A percentile compares a stretch with the other conserved stretches of the same genome.
Evolutionary conservation across 2,113 vertebrate species (phyloP).

Genomic region (Dolichotis patagonum): DNA sequence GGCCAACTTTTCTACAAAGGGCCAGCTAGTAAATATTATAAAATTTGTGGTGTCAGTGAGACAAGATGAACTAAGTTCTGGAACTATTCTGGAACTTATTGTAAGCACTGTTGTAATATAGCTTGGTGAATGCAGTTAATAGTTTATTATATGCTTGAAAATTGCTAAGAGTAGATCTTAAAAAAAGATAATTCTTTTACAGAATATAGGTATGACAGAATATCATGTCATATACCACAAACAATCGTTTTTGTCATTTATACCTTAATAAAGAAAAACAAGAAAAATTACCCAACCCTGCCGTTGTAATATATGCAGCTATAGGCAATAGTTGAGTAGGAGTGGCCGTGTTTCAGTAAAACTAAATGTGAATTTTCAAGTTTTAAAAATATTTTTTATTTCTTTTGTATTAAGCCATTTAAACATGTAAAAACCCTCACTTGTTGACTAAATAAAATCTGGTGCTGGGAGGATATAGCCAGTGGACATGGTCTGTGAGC

Average conservation of each 20-base stretch:
- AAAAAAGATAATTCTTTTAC: not conserved
- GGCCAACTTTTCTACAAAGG: not conserved
- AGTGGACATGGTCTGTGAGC: not conserved
- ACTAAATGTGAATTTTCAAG: constrained; percentile 18
- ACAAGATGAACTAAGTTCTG: not conserved
- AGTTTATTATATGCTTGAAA: not conserved
- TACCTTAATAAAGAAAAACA: not conserved
- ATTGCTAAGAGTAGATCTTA: not conserved
- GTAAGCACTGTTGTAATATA: not conserved
- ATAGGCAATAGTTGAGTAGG: not conserved
- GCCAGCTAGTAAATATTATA: not conserved
- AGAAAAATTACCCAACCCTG: not conserved
- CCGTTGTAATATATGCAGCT: not conserved
- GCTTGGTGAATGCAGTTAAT: not conserved
- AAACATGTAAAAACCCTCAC: not conserved
- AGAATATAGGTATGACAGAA: not conserved
- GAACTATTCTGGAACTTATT: not conserved
- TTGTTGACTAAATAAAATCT: not conserved
- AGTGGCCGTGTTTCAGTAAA: not conserved
- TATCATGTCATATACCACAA: not conserved
- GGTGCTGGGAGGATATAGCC: not conserved
- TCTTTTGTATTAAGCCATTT: not conserved
- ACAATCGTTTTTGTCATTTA: not conserved
- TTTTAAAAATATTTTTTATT: not conserved
- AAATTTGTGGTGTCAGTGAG: not conserved